These are phyloP conservation scores for Myiozetetes cayanensis DNA, from an alignment of 2,113 vertebrate genomes.

Conservation along the genomic window DNA sequence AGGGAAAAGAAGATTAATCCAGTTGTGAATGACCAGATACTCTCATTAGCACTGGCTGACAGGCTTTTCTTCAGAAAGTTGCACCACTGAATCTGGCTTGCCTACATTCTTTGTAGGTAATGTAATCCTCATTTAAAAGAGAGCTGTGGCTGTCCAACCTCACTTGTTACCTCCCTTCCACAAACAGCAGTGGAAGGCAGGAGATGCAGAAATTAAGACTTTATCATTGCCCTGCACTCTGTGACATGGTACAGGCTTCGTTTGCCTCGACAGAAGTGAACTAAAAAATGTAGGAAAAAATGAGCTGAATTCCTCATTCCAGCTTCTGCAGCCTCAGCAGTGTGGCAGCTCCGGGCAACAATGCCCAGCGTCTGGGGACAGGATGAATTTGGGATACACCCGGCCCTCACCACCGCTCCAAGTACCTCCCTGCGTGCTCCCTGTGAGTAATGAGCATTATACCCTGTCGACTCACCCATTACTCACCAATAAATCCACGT, in stretches of 20 bases:
- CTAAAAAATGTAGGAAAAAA: not conserved
- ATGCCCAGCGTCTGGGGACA: not conserved
- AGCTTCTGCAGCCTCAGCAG: not conserved
- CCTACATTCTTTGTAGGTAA: slow-evolving; percentile 49
- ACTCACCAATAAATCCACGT: not conserved
- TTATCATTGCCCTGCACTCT: not conserved
- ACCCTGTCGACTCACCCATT: slow-evolving; percentile 38
- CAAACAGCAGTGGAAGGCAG: not conserved
- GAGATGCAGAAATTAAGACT: not conserved
- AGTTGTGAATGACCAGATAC: slow-evolving; percentile 25
- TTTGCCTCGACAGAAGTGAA: not conserved
- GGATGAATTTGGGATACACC: not conserved
- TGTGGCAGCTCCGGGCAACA: not conserved
- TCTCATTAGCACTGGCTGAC: not conserved
- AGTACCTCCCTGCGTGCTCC: slow-evolving; percentile 1
- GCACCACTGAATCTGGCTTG: slow-evolving; percentile 27
- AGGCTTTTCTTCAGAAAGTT: slow-evolving; percentile 4
- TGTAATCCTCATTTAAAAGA: slow-evolving; percentile 49
- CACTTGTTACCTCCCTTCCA: slow-evolving; percentile 24
- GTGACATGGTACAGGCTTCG: not conserved
- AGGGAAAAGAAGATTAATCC: slow-evolving; percentile 26
- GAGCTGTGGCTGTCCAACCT: not conserved
- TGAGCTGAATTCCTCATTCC: rapidly evolving
- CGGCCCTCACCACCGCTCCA: not conserved
- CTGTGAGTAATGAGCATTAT: slow-evolving; percentile 51